These are phyloP conservation scores for Chrysomela aeneicollis DNA, from an alignment of 2,888 invertebrate species.

Conservation along the genomic window DNA sequence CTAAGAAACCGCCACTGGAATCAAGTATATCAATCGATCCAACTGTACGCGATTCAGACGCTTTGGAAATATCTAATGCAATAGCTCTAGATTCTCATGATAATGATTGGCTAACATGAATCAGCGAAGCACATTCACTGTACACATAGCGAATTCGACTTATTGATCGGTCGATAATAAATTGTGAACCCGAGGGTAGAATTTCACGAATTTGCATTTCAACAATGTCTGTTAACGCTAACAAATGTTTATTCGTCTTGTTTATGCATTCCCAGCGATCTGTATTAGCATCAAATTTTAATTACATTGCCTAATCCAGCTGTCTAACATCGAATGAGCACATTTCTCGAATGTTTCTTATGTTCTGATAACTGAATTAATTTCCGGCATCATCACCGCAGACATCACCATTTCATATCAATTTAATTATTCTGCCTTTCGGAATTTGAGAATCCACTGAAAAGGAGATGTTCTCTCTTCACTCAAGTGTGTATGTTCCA, in stretches of 20 bases:
- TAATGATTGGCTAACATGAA: not conserved
- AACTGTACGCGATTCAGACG: too few relatives aligned
- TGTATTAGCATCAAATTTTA: conserved; percentile 48
- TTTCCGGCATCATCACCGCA: conserved; percentile 30
- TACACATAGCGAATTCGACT: not conserved
- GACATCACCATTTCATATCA: conserved; percentile 14
- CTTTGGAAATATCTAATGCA: not conserved
- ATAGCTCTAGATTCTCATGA: not conserved
- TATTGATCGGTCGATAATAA: conserved; percentile 8
- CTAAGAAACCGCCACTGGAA: too few relatives aligned
- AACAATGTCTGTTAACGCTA: conserved; percentile 49
- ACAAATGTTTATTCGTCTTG: conserved; percentile 50
- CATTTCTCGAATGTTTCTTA: conserved; percentile 28
- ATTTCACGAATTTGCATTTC: conserved; percentile 51
- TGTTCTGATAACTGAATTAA: conserved; percentile 27
- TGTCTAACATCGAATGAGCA: conserved; percentile 35
- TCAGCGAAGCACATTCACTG: not conserved
- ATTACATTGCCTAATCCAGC: conserved; percentile 39
- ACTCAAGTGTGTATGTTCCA: too few relatives aligned
- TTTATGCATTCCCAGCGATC: conserved; percentile 49
- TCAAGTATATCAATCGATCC: too few relatives aligned
- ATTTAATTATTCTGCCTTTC: conserved; percentile 16
- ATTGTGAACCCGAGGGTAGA: conserved; percentile 43
- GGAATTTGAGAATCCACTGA: not conserved
- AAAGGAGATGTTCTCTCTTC: too few relatives aligned